Base-by-base conservation (phyloP, 2,797 vertebrate genomes). In the Lagorchestes hirsutus region DNA sequence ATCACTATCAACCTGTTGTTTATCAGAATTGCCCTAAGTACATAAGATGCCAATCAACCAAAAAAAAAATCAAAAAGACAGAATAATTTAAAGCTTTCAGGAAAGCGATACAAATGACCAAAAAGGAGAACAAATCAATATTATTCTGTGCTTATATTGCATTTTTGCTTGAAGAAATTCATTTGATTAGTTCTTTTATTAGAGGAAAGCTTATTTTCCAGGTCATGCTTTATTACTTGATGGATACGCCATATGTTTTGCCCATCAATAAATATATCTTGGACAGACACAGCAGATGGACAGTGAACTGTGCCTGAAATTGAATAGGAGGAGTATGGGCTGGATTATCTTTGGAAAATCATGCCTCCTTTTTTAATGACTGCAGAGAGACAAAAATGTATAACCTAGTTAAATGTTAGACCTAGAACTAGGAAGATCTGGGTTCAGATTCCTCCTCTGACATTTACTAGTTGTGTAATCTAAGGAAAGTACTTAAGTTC, bases 61-160 rank as follows among this genome's bases (percentile, higher is more conserved):
- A 59, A n/a, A n/a, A 67, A 94, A 52, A 52, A 97, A 93, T 40
- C 4, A 90, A 95, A 90, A 94, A 93, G 50, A 90, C 93, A 93
- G 59, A 92, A 96, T 95, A 95, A 91, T 93, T 90, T 96, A 58
- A 92, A 90, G 92, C 93, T 62, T 91, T 93, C 90, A 57, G 55
- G 67, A 92, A 34, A 95, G 55, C 90, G 10, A 50, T 27, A 24
- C 40, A 87, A 46, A 27, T 50, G 40, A 46, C 40, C 40, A 87
- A 87, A 46, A 50, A 87, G 74, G 10, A 82, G 40, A 46, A 87
- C 40, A 87, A 95, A 95, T 97, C 96, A 93, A 94, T 95, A 97
- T 29, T 18, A 46, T 74, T 93, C 9, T 94, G 54, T 96, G 93
- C 95, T 96, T 95, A 74, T 87, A 90, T 13, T n/a, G 93, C 94